Percentiles rank a stretch among this genome's conserved stretches.
These are phyloP conservation scores for Chorisops tibialis DNA, from an alignment of 2,888 invertebrate species.

Conservation along the genomic window DNA sequence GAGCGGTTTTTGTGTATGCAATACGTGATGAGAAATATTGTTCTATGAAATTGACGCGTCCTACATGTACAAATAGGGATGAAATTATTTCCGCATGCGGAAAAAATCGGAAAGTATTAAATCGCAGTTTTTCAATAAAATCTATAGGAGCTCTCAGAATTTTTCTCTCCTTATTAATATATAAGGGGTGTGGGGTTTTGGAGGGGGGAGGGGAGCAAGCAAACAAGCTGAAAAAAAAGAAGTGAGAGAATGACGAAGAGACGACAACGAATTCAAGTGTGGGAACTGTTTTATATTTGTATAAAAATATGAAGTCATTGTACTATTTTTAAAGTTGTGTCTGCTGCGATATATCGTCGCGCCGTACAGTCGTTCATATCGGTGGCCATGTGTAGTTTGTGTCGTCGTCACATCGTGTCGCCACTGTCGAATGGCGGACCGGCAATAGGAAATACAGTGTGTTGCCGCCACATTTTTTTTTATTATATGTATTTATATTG, in stretches of 20 bases:
- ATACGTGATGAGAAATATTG: no score
- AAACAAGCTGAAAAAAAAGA: no score
- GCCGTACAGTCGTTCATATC: not conserved
- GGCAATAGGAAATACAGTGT: not conserved
- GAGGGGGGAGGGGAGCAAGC: not conserved
- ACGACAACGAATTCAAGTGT: constrained; percentile 10
- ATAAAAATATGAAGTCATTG: constrained; percentile 31
- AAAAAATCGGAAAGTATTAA: no score
- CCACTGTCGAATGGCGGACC: constrained; percentile 1
- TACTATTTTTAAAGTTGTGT: constrained; percentile 31
- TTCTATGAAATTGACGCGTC: no score
- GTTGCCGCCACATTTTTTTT: not conserved
- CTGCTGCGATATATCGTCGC: constrained; percentile 16
- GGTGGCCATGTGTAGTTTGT: constrained; percentile 18
- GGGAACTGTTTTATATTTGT: constrained; percentile 25
- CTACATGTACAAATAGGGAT: no score
- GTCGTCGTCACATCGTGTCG: constrained; percentile 7
- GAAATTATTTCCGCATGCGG: no score
- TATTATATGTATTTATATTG: not conserved
- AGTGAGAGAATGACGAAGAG: not conserved
- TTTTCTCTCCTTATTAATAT: no score
- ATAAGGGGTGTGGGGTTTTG: not conserved
- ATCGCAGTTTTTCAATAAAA: no score
- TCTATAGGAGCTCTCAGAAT: no score
- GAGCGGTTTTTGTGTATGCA: no score